phyloP scores from a whole-genome alignment of 2,113 vertebrate genomes.

The Chrysemys picta region DNA sequence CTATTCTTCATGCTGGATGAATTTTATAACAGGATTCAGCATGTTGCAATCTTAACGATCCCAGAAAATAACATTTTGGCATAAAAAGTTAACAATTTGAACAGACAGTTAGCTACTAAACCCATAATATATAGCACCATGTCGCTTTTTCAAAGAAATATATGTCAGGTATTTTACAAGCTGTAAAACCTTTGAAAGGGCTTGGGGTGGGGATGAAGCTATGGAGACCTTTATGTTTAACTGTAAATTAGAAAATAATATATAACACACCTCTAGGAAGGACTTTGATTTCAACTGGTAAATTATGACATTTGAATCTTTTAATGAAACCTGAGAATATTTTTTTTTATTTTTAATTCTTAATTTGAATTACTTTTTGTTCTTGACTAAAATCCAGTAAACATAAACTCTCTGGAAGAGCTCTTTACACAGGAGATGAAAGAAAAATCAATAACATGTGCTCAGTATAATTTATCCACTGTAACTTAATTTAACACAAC shows the following conservation, averaged over 20 bases:
- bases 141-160: background rate
- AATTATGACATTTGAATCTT: background rate
- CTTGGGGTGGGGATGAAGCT: background rate
- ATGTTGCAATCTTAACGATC: background rate
- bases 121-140: background rate
- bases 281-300: background rate
- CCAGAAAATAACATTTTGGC: background rate
- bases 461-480: background rate
- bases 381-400: background rate
- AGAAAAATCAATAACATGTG: background rate
- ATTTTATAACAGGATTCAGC: background rate
- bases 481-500: background rate
- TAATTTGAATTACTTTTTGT: background rate
- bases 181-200: background rate
- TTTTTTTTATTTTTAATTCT: background rate
- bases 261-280: background rate
- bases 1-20: fast-evolving
- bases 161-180: background rate
- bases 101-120: background rate
- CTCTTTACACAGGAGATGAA: background rate
- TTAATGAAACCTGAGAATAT: background rate
- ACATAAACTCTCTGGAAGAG: background rate
- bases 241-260: background rate
- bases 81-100: background rate
- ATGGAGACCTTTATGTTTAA: background rate